These are phyloP conservation scores for Chouioia cunea DNA, from an alignment of 2,888 invertebrate genomes.

Conservation along the genomic window DNA sequence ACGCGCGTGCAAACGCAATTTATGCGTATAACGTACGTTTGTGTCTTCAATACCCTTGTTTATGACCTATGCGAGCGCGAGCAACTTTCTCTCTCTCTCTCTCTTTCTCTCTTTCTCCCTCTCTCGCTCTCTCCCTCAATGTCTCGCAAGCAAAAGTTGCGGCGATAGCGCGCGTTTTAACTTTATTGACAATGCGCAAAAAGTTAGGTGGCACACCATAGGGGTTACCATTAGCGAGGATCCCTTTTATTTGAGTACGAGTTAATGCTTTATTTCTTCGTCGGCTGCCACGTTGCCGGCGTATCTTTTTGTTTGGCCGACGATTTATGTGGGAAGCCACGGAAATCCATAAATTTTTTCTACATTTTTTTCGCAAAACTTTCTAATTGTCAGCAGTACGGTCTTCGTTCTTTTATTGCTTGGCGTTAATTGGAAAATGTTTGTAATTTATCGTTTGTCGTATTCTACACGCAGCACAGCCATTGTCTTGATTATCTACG, in stretches of 20 bases:
- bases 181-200: constrained; percentile 48
- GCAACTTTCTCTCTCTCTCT: constrained; percentile 22
- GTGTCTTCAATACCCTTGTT: constrained; percentile 45
- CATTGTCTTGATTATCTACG: too few relatives aligned
- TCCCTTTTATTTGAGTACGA: constrained; percentile 41
- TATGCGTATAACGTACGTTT: constrained; percentile 39
- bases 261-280: constrained; percentile 31
- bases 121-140: constrained; percentile 5
- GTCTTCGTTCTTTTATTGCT: constrained; percentile 12
- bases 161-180: constrained; percentile 28
- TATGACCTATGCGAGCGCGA: constrained; percentile 34
- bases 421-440: constrained; percentile 43
- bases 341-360: constrained; percentile 45
- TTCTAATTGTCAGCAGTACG: constrained; percentile 35
- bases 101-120: constrained; percentile 2
- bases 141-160: not conserved
- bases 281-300: not conserved
- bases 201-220: constrained; percentile 29
- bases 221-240: not conserved
- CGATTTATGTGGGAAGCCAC: constrained; percentile 42
- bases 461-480: too few relatives aligned
- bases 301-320: constrained; percentile 5
- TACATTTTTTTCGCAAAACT: constrained; percentile 39
- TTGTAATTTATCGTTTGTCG: constrained; percentile 25
- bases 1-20: constrained; percentile 42